Evolutionary conservation across 2,113 vertebrate species (phyloP), one percentile per base, ranked within the genome.

Genomic region (Thalassoma bifasciatum): DNA sequence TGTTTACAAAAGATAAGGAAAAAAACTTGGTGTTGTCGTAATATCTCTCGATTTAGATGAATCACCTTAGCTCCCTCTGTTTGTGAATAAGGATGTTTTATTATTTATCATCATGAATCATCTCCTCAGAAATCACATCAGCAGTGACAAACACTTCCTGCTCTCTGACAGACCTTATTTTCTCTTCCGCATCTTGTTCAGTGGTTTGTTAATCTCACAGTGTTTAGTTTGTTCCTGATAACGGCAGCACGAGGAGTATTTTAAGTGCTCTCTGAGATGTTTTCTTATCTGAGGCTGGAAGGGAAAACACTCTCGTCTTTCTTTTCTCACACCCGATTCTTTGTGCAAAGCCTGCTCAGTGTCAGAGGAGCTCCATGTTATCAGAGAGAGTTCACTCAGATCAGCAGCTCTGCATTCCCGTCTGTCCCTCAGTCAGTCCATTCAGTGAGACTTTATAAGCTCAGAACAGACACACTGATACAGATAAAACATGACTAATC

Each of bases 251-350:
- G 34, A 22, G 44, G 64, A 82, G 72, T 73, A 82, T 86, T 75
- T 84, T 82, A 85, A 85, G 83, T 57, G 52, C 61, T 51, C 54
- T 9, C 30, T 37, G 59, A 63, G 82, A 76, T 59, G 59, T 63
- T 71, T 61, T 81, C 74, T 85, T 78, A 78, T 86, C 77, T 61
- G 16, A 0, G 2, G n/a, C 21, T 49, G 57, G 53, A 77, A 76
- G 58, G 72, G 10, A 65, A 84, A 82, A 82, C 74, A 79, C 50
- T 51, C 34, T 56, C 26, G 6, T 75, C 59, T 37, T 46, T 52
- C 58, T 52, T 62, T 84, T 75, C 69, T 69, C 66, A 30, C 49
- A 24, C 63, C 52, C 56, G 46, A 46, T 62, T 47, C 49, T n/a
- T 49, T 68, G 22, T 63, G 50, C 10, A 1, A 3, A 36, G 60